phyloP scores from a whole-genome alignment of 2,113 vertebrate genomes.

The Helogale parvula region DNA sequence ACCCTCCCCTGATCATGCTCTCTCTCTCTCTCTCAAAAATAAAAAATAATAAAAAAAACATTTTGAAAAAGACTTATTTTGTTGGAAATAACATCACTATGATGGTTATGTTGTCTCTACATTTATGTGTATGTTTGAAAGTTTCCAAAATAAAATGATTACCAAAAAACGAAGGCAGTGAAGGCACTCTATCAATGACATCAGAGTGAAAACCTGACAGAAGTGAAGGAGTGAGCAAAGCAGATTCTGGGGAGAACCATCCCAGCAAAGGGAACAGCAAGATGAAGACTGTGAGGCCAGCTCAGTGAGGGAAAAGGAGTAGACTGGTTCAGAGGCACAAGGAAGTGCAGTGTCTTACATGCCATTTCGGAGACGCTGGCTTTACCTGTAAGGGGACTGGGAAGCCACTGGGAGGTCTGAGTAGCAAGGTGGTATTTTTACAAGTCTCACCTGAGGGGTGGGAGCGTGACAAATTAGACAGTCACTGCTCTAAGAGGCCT shows the following conservation, averaged over 20 bases:
- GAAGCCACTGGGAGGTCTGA: neutral
- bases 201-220: neutral
- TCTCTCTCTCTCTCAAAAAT: no score
- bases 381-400: neutral
- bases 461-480: neutral
- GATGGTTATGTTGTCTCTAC: neutral
- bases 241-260: neutral
- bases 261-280: neutral
- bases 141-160: neutral
- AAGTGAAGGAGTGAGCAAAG: neutral
- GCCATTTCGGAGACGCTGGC: neutral
- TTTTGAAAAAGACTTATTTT: neutral
- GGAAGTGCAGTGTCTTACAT: neutral
- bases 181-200: neutral
- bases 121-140: neutral
- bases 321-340: neutral
- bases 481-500: neutral
- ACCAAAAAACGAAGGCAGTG: neutral
- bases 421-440: neutral
- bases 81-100: neutral
- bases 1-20: no score
- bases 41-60: no score
- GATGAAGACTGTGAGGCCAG: neutral
- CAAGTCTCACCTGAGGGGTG: neutral
- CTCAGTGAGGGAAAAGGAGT: neutral